Base-by-base conservation (phyloP, 2,113 vertebrate species). In the Colius striatus region DNA sequence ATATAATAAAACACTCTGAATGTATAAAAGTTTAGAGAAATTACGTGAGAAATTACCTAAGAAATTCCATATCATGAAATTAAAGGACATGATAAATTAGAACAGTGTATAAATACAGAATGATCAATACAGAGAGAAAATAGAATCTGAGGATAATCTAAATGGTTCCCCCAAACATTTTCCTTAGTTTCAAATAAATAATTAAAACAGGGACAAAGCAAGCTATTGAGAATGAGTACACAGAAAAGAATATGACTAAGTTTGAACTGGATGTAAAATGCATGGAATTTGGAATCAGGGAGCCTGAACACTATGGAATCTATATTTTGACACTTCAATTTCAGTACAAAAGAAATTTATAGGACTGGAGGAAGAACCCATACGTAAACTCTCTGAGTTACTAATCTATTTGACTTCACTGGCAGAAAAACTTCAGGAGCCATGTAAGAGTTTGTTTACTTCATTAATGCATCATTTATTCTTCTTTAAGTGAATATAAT, bases 111-210 rank as follows among this genome's bases (percentile, higher is more conserved):
- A 54, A 81, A 60, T 54, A 32, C 0, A 23, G 10, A 10, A 20
- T 53, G 11, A 36, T n/a, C 14, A 36, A 45, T n/a, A 25, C 5
- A n/a, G 36, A 67, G 9, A 34, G 23, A 1, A 68, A 84, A 47
- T 41, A 34, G 14, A 60, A 57, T 34, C 68, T 65, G 11, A 27
- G 65, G 29, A 23, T 12, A 41, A 47, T 43, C 11, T 76, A 62
- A 62, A 19, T 22, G 67, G 16, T 9, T 2, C 2, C 1, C 14
- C 6, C 3, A 54, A 43, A 57, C 2, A 2, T 32, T 85, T 63
- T 6, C 20, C 32, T 70, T 41, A 26, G 5, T 65, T 78, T 55
- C 29, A 50, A 61, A 23, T 25, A 65, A 73, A 54, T 54, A 45
- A 53, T 54, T 47, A 45, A 55, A 65, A 8, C 34, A 68, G 6